Conservation (phyloP, 2,797 vertebrate species). For the Sus cebifrons region DNA sequence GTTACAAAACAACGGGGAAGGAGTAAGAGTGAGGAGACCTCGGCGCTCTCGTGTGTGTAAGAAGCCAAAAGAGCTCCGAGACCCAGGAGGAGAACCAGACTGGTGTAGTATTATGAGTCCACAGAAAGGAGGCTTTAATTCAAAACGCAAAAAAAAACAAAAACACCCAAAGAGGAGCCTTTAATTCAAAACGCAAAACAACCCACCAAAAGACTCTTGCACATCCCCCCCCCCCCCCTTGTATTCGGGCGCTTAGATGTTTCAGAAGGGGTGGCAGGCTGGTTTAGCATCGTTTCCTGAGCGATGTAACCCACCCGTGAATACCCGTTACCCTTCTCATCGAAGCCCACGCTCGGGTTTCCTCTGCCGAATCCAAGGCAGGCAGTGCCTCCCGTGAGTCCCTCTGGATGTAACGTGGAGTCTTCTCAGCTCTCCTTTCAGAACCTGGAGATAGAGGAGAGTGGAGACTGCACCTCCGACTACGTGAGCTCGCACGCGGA, state of each 20-base stretch:
- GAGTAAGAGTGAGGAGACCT: background rate
- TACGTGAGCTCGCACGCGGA: slow-evolving; percentile 91
- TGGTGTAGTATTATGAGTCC: background rate
- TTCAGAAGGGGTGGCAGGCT: background rate
- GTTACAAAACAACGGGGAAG: background rate
- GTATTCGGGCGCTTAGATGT: background rate
- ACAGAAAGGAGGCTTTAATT: background rate
- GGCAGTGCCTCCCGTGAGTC: background rate
- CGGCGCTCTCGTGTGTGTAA: background rate
- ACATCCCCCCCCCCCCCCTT: too few species aligned
- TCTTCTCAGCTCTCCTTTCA: slow-evolving; percentile 92
- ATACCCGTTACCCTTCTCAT: background rate
- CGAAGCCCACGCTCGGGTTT: background rate
- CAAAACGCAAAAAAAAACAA: background rate
- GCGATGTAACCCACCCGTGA: background rate
- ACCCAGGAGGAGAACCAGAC: background rate
- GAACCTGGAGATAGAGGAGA: slow-evolving; percentile 93
- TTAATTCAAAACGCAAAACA: slow-evolving; percentile 34
- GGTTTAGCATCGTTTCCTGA: background rate
- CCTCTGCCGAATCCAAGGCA: background rate
- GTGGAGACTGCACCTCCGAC: slow-evolving; percentile 91
- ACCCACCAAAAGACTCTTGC: background rate
- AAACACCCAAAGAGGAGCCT: background rate
- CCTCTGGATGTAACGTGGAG: background rate
- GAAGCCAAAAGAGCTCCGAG: background rate